Evolutionary conservation across 2,888 invertebrate genomes (phyloP).

Genomic region (Cheilosia grossa): DNA sequence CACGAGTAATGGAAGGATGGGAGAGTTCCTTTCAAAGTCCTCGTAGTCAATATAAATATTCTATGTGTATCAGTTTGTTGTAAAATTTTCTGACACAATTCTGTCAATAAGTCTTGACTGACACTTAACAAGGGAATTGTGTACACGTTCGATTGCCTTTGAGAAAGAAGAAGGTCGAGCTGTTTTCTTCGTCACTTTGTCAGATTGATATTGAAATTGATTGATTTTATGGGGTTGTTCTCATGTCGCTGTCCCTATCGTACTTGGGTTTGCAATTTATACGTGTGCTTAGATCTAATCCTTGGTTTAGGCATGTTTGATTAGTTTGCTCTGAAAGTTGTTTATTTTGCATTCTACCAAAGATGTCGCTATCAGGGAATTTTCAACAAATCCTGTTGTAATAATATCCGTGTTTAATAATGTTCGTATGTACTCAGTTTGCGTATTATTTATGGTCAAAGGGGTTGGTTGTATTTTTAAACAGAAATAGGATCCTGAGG

Average conservation of each 20-base stretch:
- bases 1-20: too few relatives aligned
- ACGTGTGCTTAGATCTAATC: neutral
- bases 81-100: neutral
- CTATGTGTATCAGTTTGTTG: neutral
- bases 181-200: constrained; percentile 23
- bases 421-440: too few relatives aligned
- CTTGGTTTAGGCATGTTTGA: too few relatives aligned
- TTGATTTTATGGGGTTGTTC: constrained; percentile 27
- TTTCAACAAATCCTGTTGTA: neutral
- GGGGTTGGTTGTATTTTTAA: too few relatives aligned
- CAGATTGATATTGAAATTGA: constrained; percentile 55
- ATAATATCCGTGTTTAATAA: too few relatives aligned
- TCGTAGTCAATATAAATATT: too few relatives aligned
- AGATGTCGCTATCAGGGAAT: neutral
- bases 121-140: constrained; percentile 17
- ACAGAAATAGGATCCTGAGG: too few relatives aligned
- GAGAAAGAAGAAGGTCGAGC: neutral
- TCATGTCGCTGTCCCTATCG: too few relatives aligned
- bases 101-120: constrained; percentile 46
- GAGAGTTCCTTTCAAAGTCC: too few relatives aligned
- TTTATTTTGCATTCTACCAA: neutral
- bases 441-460: too few relatives aligned
- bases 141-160: constrained; percentile 26
- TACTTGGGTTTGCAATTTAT: neutral
- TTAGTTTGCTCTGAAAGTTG: neutral